Percentiles rank a stretch among this genome's conserved stretches.
phyloP scores from a whole-genome alignment of 2,113 vertebrate species.

The Hydrolagus affinis region DNA sequence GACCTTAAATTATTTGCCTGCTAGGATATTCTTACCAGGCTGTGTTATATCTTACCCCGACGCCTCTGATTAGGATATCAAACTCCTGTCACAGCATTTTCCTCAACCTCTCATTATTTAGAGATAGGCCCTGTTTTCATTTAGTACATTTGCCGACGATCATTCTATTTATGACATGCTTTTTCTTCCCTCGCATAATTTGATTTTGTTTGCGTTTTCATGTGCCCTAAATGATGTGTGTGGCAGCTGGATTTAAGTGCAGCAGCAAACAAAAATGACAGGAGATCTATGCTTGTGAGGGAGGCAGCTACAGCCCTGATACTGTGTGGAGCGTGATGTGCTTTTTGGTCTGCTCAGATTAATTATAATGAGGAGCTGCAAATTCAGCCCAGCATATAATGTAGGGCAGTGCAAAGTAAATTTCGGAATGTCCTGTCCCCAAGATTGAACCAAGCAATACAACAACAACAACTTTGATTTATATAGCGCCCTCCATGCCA shows the following conservation, averaged over 20 bases:
- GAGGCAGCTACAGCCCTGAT: background rate
- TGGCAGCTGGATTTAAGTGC: constrained; percentile 5
- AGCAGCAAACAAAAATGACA: background rate
- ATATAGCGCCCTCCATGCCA: too few species aligned
- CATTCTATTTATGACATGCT: background rate
- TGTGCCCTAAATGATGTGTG: background rate
- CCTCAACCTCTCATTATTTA: background rate
- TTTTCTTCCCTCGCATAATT: background rate
- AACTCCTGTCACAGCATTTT: background rate
- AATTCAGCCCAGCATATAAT: background rate
- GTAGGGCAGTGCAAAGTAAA: background rate
- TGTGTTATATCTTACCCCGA: background rate
- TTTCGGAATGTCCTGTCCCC: background rate
- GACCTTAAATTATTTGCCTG: background rate
- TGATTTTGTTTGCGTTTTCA: background rate
- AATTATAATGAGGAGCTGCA: background rate
- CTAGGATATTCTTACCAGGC: background rate
- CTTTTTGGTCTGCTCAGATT: background rate
- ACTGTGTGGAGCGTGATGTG: background rate
- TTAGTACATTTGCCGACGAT: background rate
- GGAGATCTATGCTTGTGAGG: background rate
- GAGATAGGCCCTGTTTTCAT: background rate
- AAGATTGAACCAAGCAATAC: too few species aligned
- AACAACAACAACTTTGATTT: too few species aligned
- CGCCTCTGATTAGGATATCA: background rate